Evolutionary conservation across 2,797 vertebrate species (phyloP).

Genomic region (Channa striata): DNA sequence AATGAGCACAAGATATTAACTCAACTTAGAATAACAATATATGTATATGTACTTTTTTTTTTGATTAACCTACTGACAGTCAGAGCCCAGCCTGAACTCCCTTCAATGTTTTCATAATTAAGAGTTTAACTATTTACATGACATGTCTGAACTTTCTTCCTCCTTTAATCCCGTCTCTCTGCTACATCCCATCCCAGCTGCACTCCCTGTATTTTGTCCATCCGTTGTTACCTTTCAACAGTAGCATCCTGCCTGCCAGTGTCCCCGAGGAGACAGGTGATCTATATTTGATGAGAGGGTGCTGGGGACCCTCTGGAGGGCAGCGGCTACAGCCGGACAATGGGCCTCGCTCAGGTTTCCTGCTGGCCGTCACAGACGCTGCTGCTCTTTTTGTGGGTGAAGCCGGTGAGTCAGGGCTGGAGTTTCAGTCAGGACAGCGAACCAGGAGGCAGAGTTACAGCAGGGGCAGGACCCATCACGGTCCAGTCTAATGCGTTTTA

Average conservation of each 20-base stretch:
- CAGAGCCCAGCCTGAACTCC: no score
- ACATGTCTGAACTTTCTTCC: neutral
- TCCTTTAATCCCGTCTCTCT: neutral
- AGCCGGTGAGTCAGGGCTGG: conserved; percentile 46
- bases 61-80: no score
- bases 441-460: conserved; percentile 52
- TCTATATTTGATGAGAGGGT: conserved; percentile 80
- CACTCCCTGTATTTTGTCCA: conserved; percentile 29
- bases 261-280: conserved; percentile 55
- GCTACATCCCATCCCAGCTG: conserved; percentile 43
- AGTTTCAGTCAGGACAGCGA: conserved; percentile 42
- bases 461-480: neutral
- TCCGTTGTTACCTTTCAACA: conserved; percentile 52
- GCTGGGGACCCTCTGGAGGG: conserved; percentile 64
- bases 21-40: no score
- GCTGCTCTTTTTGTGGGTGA: conserved; percentile 43
- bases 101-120: no score
- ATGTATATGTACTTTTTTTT: no score
- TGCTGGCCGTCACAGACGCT: conserved; percentile 59
- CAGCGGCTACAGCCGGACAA: conserved; percentile 60
- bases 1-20: no score
- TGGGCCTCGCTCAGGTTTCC: conserved; percentile 74
- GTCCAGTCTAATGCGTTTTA: no score
- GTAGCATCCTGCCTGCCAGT: conserved; percentile 46
- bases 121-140: no score